phyloP scores from a whole-genome alignment of 1,140 invertebrate genomes.

The Harpegnathos saltator region DNA sequence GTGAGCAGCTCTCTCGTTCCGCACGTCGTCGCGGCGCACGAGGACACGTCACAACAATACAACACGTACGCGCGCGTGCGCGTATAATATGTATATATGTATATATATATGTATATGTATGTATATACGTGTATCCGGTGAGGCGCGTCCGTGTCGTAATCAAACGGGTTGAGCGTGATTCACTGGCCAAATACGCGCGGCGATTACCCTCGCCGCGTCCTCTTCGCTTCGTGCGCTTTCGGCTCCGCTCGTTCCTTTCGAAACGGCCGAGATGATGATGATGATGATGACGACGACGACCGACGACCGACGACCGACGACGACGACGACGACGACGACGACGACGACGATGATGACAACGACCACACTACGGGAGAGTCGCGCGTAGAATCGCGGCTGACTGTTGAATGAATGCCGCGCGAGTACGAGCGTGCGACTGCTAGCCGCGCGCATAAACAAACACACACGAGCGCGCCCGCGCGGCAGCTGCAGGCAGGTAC shows the following conservation, averaged over 20 bases:
- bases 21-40: background rate
- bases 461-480: conserved; percentile 39
- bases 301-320: no score
- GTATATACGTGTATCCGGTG: conserved; percentile 55
- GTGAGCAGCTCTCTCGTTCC: background rate
- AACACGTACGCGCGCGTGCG: conserved; percentile 29
- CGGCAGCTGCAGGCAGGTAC: conserved; percentile 51
- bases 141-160: conserved; percentile 62
- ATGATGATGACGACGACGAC: background rate
- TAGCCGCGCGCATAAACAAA: conserved; percentile 60
- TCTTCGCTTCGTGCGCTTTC: background rate
- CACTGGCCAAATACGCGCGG: conserved; percentile 72
- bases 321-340: background rate
- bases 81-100: conserved; percentile 19
- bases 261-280: conserved; percentile 17
- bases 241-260: conserved; percentile 34
- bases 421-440: conserved; percentile 39
- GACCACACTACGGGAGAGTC: background rate
- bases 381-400: conserved; percentile 29
- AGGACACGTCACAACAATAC: conserved; percentile 42
- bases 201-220: conserved; percentile 41
- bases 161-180: conserved; percentile 71
- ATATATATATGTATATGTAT: conserved; percentile 42
- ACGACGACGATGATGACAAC: conserved; percentile 19
- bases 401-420: conserved; percentile 54